Conservation (phyloP, 2,113 vertebrate genomes). For the Cyanistes caeruleus region DNA sequence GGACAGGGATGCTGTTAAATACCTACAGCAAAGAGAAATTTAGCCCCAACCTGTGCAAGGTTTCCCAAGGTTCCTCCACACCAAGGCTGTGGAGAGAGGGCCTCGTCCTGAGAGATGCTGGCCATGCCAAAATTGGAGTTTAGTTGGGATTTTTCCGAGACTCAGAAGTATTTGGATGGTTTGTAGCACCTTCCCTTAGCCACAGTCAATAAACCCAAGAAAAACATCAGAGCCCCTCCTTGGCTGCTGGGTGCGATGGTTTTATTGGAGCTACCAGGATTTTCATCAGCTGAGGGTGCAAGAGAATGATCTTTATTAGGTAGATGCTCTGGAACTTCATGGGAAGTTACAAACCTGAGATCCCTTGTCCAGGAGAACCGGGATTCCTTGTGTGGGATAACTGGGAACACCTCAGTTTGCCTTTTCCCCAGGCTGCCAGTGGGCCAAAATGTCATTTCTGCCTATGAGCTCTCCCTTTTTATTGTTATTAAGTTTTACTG, state of each 20-base stretch:
- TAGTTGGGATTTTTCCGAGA: background rate
- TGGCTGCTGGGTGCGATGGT: background rate
- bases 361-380: background rate
- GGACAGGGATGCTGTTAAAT: background rate
- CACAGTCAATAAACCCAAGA: background rate
- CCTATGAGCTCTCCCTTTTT: background rate
- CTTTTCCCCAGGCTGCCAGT: background rate
- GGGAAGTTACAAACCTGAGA: background rate
- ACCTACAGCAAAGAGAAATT: background rate
- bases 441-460: background rate
- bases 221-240: background rate
- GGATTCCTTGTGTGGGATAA: background rate
- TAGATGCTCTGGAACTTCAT: background rate
- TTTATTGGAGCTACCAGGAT: background rate
- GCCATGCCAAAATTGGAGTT: rapidly evolving
- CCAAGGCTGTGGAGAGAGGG: background rate
- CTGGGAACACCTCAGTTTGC: background rate
- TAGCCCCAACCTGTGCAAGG: background rate
- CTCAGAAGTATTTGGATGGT: background rate
- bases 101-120: rapidly evolving
- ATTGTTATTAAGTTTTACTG: background rate
- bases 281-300: background rate
- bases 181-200: background rate
- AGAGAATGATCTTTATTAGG: background rate
- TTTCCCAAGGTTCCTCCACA: no score